A percentile compares a stretch with the other conserved stretches of the same genome.
Conservation (phyloP, 2,113 vertebrate genomes). For the Lagenorhynchus albirostris region DNA sequence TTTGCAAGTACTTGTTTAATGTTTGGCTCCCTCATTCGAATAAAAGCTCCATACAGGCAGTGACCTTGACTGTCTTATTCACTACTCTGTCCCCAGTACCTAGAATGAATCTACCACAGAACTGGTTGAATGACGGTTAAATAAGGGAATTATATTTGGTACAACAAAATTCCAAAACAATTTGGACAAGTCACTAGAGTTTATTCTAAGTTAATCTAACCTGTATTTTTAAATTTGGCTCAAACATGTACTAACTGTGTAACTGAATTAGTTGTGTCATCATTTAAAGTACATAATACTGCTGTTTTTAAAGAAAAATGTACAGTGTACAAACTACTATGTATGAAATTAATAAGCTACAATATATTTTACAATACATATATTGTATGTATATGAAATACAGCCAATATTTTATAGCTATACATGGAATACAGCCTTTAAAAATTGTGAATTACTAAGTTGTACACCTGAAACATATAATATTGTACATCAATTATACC, state of each 20-base stretch:
- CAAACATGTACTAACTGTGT: not conserved
- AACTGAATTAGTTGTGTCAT: not conserved
- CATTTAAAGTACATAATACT: not conserved
- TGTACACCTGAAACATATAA: not conserved
- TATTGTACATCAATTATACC: not conserved
- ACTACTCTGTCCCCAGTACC: not conserved
- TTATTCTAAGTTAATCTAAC: slow-evolving; percentile 24
- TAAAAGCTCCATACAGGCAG: not conserved
- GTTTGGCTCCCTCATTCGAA: not conserved
- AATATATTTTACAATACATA: not conserved
- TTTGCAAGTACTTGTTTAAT: not conserved
- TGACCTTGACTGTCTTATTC: not conserved
- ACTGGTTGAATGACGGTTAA: not conserved
- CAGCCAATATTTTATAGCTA: not conserved
- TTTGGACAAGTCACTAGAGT: not conserved
- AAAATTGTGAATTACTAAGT: not conserved
- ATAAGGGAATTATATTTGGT: not conserved
- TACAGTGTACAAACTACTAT: not conserved
- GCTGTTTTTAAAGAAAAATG: not conserved
- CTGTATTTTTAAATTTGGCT: not conserved
- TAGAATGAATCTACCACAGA: not conserved
- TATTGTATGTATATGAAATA: not conserved
- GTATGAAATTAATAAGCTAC: not conserved
- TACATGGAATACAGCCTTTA: not conserved
- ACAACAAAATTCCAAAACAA: not conserved